These are phyloP conservation scores for Stomorhina lunata DNA, from an alignment of 2,888 invertebrate genomes.

Conservation along the genomic window DNA sequence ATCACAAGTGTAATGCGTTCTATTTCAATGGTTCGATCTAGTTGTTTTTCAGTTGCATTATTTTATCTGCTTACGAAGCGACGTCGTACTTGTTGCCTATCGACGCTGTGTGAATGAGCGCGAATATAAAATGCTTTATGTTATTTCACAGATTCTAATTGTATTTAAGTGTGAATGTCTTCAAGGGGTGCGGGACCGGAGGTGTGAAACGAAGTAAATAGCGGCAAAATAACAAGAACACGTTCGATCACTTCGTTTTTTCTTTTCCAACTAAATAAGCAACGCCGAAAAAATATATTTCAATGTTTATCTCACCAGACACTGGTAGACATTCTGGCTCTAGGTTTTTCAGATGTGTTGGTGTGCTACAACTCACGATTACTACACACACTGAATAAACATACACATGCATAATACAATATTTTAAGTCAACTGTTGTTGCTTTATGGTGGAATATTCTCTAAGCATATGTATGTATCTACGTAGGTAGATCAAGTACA, in stretches of 20 bases:
- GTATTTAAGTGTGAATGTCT: slow-evolving; percentile 47
- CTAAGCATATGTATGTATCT: slow-evolving; percentile 34
- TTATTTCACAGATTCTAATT: slow-evolving; percentile 61
- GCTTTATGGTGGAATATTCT: slow-evolving; percentile 55
- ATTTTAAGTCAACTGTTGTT: slow-evolving; percentile 69
- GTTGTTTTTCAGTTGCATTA: slow-evolving; percentile 68
- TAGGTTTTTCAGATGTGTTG: slow-evolving; percentile 66
- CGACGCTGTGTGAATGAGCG: slow-evolving; percentile 58
- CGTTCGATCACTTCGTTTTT: slow-evolving; percentile 70
- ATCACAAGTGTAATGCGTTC: slow-evolving; percentile 79
- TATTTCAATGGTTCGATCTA: slow-evolving; percentile 76
- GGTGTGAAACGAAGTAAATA: slow-evolving; percentile 62
- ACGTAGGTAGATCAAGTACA: slow-evolving; percentile 67
- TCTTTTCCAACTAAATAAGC: slow-evolving; percentile 68
- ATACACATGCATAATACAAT: slow-evolving; percentile 54
- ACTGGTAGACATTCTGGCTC: slow-evolving; percentile 78
- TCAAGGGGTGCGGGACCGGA: slow-evolving; percentile 47
- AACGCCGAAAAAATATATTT: slow-evolving; percentile 63
- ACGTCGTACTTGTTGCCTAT: slow-evolving; percentile 51
- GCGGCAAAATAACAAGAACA: slow-evolving; percentile 66
- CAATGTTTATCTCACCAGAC: slow-evolving; percentile 69
- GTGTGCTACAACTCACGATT: slow-evolving; percentile 59
- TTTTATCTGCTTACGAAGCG: slow-evolving; percentile 55
- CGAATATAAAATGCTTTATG: slow-evolving; percentile 40
- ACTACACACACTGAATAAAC: slow-evolving; percentile 61